phyloP scores from a whole-genome alignment of 2,113 vertebrate genomes.

The Pseudorhombus dupliciocellatus region DNA sequence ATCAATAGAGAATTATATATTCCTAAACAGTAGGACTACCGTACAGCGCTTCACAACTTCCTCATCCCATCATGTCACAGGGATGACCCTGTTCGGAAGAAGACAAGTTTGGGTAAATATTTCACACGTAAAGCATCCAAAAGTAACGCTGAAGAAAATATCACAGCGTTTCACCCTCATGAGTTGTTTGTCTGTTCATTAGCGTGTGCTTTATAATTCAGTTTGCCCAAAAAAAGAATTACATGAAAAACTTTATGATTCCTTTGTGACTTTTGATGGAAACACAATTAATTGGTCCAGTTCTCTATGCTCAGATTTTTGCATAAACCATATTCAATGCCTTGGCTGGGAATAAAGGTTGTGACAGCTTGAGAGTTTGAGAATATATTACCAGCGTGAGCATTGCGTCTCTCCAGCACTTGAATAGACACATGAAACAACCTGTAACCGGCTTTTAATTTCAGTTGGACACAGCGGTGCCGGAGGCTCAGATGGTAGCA shows the following conservation, averaged over 20 bases:
- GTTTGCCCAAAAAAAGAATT: constrained; percentile 8
- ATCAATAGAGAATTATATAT: constrained; percentile 78
- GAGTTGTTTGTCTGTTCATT: constrained; percentile 9
- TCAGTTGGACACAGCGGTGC: not conserved
- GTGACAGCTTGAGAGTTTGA: not conserved
- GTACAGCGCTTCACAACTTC: constrained; percentile 58
- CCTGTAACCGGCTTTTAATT: not conserved
- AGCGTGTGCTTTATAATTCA: constrained; percentile 19
- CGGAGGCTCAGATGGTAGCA: not conserved
- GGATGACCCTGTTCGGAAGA: constrained; percentile 34
- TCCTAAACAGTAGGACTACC: constrained; percentile 72
- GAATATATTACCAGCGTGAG: not conserved
- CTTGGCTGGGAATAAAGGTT: not conserved
- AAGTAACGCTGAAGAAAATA: constrained; percentile 22
- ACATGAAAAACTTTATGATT: not conserved
- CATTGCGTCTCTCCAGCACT: not conserved
- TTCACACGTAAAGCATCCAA: constrained; percentile 30
- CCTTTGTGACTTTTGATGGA: not conserved
- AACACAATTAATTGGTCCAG: not conserved
- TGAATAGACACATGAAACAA: not conserved
- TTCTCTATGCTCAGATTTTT: not conserved
- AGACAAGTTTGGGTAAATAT: constrained; percentile 41
- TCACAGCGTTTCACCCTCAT: constrained; percentile 3
- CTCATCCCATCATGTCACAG: constrained; percentile 54
- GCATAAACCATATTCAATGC: not conserved